Evolutionary conservation across 2,888 invertebrate species (phyloP), one percentile per base, ranked within the genome.

Genomic region (Latheticus oryzae): DNA sequence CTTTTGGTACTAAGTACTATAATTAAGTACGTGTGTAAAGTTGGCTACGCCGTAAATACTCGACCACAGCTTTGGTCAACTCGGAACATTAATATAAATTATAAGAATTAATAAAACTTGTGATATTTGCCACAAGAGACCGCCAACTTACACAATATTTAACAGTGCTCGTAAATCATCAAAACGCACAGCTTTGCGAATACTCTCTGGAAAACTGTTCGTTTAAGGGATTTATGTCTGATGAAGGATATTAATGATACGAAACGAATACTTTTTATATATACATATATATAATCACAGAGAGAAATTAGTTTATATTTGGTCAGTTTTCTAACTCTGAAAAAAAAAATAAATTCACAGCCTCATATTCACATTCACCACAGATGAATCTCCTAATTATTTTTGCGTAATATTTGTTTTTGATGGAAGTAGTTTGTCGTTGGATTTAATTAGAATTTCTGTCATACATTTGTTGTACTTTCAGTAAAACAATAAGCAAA

Each of bases 101-200:
- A 63, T 53, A 63, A 63, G 63, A 63, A 63, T 63, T 61, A 63
- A 58, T 63, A 62, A 62, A 62, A 58, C 58, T 42, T 23, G 5
- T 35, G 28, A 35, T 33, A 54, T 56, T 47, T 55, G 45, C 48
- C 55, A 26, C 47, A 40, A 15, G 57, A 23, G 38, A 17, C 28
- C 50, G 30, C 26, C 35, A 24, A 48, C 48, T 47, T 47, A 24
- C 35, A 35, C 24, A 35, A 47, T 47, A 33, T 47, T 35, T 35
- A 19, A 45, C 32, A 32, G 12, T 13, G 12, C 9, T 11, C 21
- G 11, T 45, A 32, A 45, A 45, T 45, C 32, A 45, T 19, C 11
- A 28, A 43, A 43, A 21, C 21, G 23, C 23, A 19, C 38, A 16
- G 40, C 24, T 40, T 40, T 40, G 40, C 40, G 40, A 26, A 40